Evolutionary conservation across 2,113 vertebrate species (phyloP), one percentile per base, ranked within the genome.

Genomic region (Syngnathus floridae): DNA sequence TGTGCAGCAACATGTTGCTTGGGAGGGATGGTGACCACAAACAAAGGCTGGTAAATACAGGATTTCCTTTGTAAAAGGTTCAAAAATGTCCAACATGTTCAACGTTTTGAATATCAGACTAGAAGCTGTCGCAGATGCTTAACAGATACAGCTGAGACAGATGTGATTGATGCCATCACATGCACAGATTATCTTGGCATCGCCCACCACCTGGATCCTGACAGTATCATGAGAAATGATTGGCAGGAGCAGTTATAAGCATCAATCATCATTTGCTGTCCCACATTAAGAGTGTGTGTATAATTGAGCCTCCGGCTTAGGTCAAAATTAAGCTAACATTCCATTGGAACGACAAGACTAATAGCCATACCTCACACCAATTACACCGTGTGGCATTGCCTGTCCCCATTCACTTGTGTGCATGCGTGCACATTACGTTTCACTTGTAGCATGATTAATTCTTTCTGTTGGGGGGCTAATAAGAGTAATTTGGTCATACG

Each of bases 201-300:
- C 38, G 21, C 38, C n/a, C 38, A 6, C 73, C 79, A 82, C 82
- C 79, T 80, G 78, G 62, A 68, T 76, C 71, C 76, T 66, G 68
- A 58, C 72, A 64, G 66, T 52, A 66, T 67, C 45, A 69, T 45
- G 63, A 74, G 59, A 58, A 12, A 21, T 85, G 86, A 89, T 81
- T 86, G 86, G 74, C 86, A 85, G 74, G 7, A 77, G 64, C 73
- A 76, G 73, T 86, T 76, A 87, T n/a, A 48, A 41, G 76, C 78
- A 87, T 88, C 83, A 85, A 88, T 88, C 81, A 84, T 87, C 72
- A 83, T 88, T 87, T 85, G 68, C 69, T 41, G 55, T 70, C 67
- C 59, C 77, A 74, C 81, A 83, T 88, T 84, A 87, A 49, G 70
- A 82, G 62, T 72, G 69, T 68, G 75, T 86, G 83, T 82, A 81